Percentiles rank a stretch among this genome's conserved stretches.
phyloP scores from a whole-genome alignment of 2,113 vertebrate species.

The Tachysurus fulvidraco region DNA sequence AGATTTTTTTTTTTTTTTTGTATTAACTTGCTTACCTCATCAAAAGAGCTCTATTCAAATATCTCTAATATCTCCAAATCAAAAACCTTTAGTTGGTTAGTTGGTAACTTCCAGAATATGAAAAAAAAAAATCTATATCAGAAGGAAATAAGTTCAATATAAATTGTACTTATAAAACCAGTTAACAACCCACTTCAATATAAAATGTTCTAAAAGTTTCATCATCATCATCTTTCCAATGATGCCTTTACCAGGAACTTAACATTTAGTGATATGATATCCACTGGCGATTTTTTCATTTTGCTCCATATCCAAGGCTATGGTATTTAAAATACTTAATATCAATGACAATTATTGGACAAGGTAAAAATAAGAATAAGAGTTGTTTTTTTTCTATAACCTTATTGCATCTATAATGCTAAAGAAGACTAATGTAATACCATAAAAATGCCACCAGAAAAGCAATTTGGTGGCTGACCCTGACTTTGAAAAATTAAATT shows the following conservation, averaged over 20 bases:
- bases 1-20: constrained; percentile 23
- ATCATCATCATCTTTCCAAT: background rate
- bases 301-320: background rate
- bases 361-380: background rate
- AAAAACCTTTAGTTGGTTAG: background rate
- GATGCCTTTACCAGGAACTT: background rate
- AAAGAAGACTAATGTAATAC: constrained; percentile 32
- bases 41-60: constrained; percentile 24
- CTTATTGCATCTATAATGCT: background rate
- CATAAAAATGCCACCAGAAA: background rate
- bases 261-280: constrained; percentile 42
- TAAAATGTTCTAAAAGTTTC: background rate
- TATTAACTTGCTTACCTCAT: constrained; percentile 13
- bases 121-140: background rate
- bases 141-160: background rate
- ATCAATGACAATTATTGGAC: constrained; percentile 8
- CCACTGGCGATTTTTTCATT: background rate
- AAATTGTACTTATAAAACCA: background rate
- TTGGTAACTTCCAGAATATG: background rate
- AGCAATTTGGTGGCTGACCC: constrained; percentile 11
- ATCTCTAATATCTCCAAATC: background rate
- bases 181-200: background rate
- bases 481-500: constrained; percentile 42
- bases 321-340: constrained; percentile 9
- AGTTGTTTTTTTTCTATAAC: background rate